Base-by-base conservation (phyloP, 30 jellyfish, hydroid and myxozoan species). In the Aurelia aurita region DNA sequence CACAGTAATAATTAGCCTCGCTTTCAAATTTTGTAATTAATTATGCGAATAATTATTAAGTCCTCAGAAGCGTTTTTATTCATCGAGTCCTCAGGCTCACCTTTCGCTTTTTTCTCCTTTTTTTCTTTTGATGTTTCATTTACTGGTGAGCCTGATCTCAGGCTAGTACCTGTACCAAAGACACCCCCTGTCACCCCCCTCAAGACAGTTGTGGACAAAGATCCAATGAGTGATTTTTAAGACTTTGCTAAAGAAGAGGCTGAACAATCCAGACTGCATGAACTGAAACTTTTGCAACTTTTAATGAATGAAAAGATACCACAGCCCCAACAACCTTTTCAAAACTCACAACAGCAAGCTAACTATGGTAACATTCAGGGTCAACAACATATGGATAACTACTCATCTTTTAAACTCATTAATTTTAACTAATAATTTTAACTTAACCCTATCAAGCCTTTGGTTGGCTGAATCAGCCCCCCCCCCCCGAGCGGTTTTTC, bases 201-300 rank as follows among this genome's bases (percentile, higher is more conserved):
- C n/a, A 64, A 64, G 49, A 54, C 18, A 34, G 61, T 80, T n/a
- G 91, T 63, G 0, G 84, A 65, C 16, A 65, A 64, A 67, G 73
- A 65, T 49, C 91, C 91, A 22, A 69, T 80, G 84, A 80, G 74
- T 58, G 84, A 43, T 26, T 61, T 80, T 45, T 64, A 63, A 53
- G 26, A 68, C 35, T 80, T 63, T 49, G 76, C 47, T 55, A 25
- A 55, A 8, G 34, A 62, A 29, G 74, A 62, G 47, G 74, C 74
- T n/a, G n/a, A n/a, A n/a, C n/a, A 47, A 47, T 47, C 59, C 59
- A 71, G 83, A 71, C 67, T 8, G 69, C 83, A 71, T 51, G 83
- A 71, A 21, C 62, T 46, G 69, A 71, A 49, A 71, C 83, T 39
- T 43, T 44, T 71, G 45, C 83, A 71, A 49, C 83, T 71, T 71